Conservation (phyloP, 2,113 vertebrate genomes). For the Catagonus wagneri region DNA sequence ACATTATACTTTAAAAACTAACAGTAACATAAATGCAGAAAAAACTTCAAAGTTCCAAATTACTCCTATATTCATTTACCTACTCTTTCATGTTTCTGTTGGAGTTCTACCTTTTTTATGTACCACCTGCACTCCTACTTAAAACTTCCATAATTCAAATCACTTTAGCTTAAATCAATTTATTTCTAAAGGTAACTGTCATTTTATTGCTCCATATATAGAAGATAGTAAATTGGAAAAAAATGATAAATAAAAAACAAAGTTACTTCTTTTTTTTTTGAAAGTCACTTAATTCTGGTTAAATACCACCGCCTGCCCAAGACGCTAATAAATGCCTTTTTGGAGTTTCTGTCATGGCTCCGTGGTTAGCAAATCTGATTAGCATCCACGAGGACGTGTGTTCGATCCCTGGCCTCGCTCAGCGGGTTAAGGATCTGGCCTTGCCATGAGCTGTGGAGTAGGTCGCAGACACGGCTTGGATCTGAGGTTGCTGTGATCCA, state of each 20-base stretch:
- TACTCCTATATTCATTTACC: neutral
- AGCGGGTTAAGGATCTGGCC: no score
- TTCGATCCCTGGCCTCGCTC: no score
- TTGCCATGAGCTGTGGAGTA: no score
- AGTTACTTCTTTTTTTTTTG: neutral
- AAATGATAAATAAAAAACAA: neutral
- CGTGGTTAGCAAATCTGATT: no score
- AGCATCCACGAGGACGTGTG: no score
- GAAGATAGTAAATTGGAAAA: neutral
- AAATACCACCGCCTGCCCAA: neutral
- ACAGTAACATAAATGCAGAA: neutral
- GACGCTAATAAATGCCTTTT: neutral
- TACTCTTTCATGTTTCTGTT: neutral
- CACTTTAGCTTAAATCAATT: neutral
- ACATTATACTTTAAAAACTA: neutral
- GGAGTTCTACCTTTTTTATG: neutral
- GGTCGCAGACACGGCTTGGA: no score
- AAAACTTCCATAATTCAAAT: constrained; percentile 25
- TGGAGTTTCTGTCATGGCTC: no score
- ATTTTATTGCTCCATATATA: neutral
- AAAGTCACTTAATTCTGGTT: constrained; percentile 1
- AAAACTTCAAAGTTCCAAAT: neutral
- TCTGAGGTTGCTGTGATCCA: no score
- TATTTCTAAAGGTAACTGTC: constrained; percentile 9
- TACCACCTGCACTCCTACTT: neutral